A percentile compares a stretch with the other conserved stretches of the same genome.
Evolutionary conservation across 2,113 vertebrate genomes (phyloP).

Genomic region (Lepidothrix coronata): DNA sequence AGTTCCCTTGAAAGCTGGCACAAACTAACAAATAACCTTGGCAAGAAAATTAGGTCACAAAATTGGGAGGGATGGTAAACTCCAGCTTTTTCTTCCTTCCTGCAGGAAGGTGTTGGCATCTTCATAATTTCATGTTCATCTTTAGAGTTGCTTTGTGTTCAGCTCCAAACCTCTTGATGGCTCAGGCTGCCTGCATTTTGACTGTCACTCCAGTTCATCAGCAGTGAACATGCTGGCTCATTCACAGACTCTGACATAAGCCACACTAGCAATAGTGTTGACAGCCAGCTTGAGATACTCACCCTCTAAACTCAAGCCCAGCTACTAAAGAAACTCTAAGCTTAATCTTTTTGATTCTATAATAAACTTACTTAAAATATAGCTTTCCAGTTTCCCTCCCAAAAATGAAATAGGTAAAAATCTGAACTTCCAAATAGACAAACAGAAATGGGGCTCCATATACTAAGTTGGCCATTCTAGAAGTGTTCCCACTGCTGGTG

Average conservation of each 20-base stretch:
- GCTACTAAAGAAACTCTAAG: not conserved
- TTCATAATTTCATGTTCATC: not conserved
- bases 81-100: not conserved
- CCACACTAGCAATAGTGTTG: not conserved
- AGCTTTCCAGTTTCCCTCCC: not conserved
- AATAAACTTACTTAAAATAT: not conserved
- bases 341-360: not conserved
- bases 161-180: not conserved
- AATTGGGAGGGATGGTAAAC: fast-evolving
- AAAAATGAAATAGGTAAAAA: not conserved
- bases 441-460: not conserved
- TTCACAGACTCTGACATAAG: not conserved
- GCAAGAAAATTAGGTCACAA: not conserved
- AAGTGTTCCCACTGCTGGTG: not conserved
- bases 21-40: not conserved
- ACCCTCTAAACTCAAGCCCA: not conserved
- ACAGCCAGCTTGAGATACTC: not conserved
- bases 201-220: not conserved
- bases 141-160: not conserved
- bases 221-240: not conserved
- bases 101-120: not conserved
- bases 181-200: not conserved
- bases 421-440: not conserved
- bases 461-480: not conserved
- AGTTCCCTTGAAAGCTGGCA: not conserved